phyloP scores from a whole-genome alignment of 2,888 invertebrate species.

The Odontocerum albicorne region DNA sequence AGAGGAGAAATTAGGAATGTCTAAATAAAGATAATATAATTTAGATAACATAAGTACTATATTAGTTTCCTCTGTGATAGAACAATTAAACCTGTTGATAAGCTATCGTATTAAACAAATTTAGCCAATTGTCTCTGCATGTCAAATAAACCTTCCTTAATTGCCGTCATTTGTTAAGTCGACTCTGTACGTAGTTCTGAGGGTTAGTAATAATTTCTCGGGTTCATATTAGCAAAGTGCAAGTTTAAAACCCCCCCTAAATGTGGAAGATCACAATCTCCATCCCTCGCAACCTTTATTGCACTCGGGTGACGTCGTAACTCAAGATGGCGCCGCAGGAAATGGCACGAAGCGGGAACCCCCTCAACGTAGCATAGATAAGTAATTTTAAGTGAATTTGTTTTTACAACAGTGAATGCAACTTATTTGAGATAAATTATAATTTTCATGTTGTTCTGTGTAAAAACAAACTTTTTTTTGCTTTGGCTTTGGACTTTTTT shows the following conservation, averaged over 20 bases:
- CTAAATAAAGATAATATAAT: too few species aligned
- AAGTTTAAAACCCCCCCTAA: constrained; percentile 1
- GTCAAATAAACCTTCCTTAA: not conserved
- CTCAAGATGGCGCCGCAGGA: constrained; percentile 28
- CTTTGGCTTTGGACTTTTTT: too few species aligned
- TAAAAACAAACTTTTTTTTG: too few species aligned
- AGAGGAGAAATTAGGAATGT: too few species aligned
- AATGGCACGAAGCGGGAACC: constrained; percentile 15
- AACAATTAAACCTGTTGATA: not conserved
- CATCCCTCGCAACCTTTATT: constrained; percentile 25
- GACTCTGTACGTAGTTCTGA: not conserved
- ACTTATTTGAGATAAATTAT: too few species aligned
- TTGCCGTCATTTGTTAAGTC: constrained; percentile 3
- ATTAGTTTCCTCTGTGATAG: too few species aligned
- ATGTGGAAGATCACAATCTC: constrained; percentile 15
- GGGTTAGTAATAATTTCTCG: not conserved
- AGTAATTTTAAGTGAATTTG: constrained; percentile 26
- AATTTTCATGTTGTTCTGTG: too few species aligned
- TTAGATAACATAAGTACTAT: too few species aligned
- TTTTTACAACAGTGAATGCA: too few species aligned
- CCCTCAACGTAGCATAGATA: constrained; percentile 15
- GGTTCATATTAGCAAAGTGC: constrained; percentile 14
- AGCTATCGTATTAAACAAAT: not conserved
- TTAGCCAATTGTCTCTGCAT: not conserved
- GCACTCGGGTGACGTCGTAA: constrained; percentile 29